Evolutionary conservation across 2,113 vertebrate genomes (phyloP), one percentile per base, ranked within the genome.

Genomic region (Alaudala cheleensis): DNA sequence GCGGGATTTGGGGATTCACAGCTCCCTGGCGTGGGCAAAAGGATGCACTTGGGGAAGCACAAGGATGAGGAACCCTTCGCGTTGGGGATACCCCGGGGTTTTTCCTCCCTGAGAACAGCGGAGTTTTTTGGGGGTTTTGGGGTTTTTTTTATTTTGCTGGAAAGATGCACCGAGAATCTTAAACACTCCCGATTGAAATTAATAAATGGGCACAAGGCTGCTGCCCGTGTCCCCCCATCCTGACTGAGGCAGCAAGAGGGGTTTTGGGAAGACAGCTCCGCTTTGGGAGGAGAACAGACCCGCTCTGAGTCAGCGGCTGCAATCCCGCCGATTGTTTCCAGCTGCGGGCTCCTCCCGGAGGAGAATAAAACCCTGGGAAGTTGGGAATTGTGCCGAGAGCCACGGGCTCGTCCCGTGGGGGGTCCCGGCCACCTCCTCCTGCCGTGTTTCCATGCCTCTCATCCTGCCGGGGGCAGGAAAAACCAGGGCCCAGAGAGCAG

Each of bases 151-250:
- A 29, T 15, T 14, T 28, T 11, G 1, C 13, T 14, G 37, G 44
- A 47, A 77, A 37, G 22, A 34, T 3, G 39, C 57, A 33, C 16
- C 0, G 1, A 37, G 14, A 7, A 5, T 25, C 33, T 12, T 11
- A 25, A 74, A 74, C 4, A 0, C 9, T 0, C 17, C 31, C 1
- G 2, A 42, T 72, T 64, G 50, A 23, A 81, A 16, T 0, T 0
- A 7, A 9, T 0, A 4, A 37, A 6, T 44, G 14, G 14, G 17
- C 14, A 44, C 42, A 15, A 12, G 14, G 40, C 40, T 42, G 40
- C 40, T 42, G 14, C 14, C 42, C 42, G 42, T 44, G 42, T 44
- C n/a, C 12, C 54, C n/a, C 6, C 3, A 0, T 6, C 23, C 58
- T 4, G n/a, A 3, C 11, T 0, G 2, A 2, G 16, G 5, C 5